Percentiles rank a stretch among this genome's conserved stretches.
Evolutionary conservation across 2,113 vertebrate genomes (phyloP).

Genomic region (Shinisaurus crocodilurus): DNA sequence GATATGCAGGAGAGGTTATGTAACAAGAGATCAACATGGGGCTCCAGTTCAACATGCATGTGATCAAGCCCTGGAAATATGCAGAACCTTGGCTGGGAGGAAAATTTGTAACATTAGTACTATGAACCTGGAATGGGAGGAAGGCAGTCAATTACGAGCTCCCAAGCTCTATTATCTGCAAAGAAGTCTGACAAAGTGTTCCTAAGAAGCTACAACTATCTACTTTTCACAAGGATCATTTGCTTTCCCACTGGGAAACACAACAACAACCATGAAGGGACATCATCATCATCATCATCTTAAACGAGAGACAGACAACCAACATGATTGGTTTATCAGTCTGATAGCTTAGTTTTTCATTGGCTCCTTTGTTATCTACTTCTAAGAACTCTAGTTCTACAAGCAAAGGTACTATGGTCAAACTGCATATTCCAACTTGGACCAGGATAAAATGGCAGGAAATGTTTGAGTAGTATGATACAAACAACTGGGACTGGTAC

Average conservation of each 20-base stretch:
- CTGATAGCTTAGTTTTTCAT: constrained; percentile 5
- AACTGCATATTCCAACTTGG: not conserved
- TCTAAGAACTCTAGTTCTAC: not conserved
- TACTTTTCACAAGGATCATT: not conserved
- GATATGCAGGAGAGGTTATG: constrained; percentile 40
- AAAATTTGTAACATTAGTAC: not conserved
- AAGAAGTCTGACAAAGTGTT: not conserved
- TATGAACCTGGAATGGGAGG: constrained; percentile 2
- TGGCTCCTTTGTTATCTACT: not conserved
- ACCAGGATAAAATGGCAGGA: not conserved
- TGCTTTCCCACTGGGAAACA: not conserved
- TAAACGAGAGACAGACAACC: constrained; percentile 12
- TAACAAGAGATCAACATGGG: constrained; percentile 11
- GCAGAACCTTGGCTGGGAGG: not conserved
- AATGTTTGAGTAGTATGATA: constrained; percentile 4
- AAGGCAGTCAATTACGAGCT: not conserved
- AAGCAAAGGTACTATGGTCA: fast-evolving
- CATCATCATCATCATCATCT: not conserved
- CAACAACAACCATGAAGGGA: constrained; percentile 6
- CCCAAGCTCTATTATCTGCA: not conserved
- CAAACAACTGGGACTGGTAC: not conserved
- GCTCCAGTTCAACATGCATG: constrained; percentile 51
- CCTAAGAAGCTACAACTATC: not conserved
- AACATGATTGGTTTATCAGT: constrained; percentile 17
- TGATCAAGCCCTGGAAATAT: constrained; percentile 19